Evolutionary conservation across 2,797 vertebrate genomes (phyloP).

Genomic region (Sebastes aleutianus): DNA sequence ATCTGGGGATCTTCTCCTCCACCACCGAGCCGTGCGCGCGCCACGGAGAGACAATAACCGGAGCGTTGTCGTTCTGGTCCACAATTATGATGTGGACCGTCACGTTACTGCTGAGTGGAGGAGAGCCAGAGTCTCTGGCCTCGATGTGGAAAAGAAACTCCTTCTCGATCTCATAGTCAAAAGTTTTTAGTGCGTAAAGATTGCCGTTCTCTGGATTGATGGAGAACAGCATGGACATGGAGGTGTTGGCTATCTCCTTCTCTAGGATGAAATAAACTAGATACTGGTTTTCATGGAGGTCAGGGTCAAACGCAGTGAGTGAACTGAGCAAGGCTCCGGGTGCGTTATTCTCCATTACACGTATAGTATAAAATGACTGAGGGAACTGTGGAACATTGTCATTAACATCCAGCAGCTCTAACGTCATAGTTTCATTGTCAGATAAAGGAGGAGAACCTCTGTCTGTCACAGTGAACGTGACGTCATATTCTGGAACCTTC

Average conservation of each 20-base stretch:
- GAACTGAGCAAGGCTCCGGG: slow-evolving; percentile 70
- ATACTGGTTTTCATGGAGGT: slow-evolving; percentile 76
- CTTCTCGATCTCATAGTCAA: slow-evolving; percentile 73
- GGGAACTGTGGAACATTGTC: slow-evolving; percentile 81
- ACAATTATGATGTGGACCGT: slow-evolving; percentile 66
- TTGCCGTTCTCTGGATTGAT: slow-evolving; percentile 74
- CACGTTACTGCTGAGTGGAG: slow-evolving; percentile 72
- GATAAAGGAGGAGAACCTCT: slow-evolving; percentile 59
- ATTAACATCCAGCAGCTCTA: slow-evolving; percentile 76
- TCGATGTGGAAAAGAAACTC: slow-evolving; percentile 72
- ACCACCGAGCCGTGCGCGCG: slow-evolving; percentile 59
- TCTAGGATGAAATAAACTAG: slow-evolving; percentile 74
- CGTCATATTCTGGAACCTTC: slow-evolving; percentile 55
- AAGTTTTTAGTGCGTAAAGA: slow-evolving; percentile 68
- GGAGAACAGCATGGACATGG: slow-evolving; percentile 72
- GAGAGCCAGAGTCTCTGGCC: slow-evolving; percentile 73
- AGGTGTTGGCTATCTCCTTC: slow-evolving; percentile 68
- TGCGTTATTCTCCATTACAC: slow-evolving; percentile 74
- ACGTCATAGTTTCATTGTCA: slow-evolving; percentile 60
- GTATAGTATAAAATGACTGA: slow-evolving; percentile 72
- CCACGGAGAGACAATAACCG: slow-evolving; percentile 70
- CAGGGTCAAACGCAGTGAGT: slow-evolving; percentile 70
- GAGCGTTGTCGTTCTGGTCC: slow-evolving; percentile 74
- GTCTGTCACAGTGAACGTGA: slow-evolving; percentile 62
- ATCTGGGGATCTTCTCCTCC: slow-evolving; percentile 51